phyloP scores from a whole-genome alignment of 2,888 invertebrate species.

The Eupeodes luniger region DNA sequence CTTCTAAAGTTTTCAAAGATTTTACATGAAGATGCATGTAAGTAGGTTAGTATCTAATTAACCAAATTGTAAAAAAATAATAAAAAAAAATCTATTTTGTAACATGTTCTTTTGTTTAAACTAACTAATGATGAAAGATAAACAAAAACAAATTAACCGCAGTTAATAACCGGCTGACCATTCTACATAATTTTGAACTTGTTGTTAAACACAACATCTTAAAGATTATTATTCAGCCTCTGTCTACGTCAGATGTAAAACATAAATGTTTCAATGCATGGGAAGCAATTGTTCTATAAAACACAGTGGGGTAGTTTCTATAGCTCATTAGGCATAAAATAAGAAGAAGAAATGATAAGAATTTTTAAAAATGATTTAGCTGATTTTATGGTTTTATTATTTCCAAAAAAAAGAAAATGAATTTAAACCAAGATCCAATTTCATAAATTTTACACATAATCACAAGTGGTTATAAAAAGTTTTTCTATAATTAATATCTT shows the following conservation, averaged over 20 bases:
- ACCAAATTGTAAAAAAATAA: neutral
- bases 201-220: neutral
- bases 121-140: neutral
- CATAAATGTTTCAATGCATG: neutral
- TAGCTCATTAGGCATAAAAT: neutral
- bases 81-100: constrained; percentile 5
- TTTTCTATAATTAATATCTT: too few relatives aligned
- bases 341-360: too few relatives aligned
- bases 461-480: too few relatives aligned
- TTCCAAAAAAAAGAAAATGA: too few relatives aligned
- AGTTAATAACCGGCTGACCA: constrained; percentile 1
- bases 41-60: neutral
- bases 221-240: neutral
- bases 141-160: neutral
- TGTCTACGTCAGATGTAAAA: neutral
- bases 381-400: too few relatives aligned
- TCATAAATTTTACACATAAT: too few relatives aligned
- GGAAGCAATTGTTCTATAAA: neutral
- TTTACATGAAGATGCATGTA: neutral
- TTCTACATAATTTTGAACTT: constrained; percentile 10
- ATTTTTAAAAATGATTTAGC: too few relatives aligned
- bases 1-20: neutral
- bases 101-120: neutral
- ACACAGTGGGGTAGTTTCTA: neutral
- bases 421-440: too few relatives aligned